Evolutionary conservation across 2,113 vertebrate species (phyloP).

Genomic region (Girardinichthys multiradiatus): DNA sequence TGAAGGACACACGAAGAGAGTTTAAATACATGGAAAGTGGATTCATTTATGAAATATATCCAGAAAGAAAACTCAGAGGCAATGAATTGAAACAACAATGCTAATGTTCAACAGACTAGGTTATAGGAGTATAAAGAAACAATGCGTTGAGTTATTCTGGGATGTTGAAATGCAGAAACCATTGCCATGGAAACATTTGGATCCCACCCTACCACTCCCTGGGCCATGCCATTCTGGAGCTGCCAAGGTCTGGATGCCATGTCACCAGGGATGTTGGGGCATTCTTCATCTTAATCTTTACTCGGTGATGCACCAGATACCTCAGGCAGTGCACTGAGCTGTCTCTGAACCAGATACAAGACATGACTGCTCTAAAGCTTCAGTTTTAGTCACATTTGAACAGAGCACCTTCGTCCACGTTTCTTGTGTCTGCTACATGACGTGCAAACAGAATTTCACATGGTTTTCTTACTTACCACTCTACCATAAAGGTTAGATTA

Average conservation of each 20-base stretch:
- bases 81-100: too few relatives aligned
- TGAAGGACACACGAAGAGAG: constrained; percentile 8
- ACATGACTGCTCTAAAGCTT: background rate
- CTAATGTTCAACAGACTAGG: background rate
- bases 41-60: background rate
- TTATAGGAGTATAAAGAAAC: constrained; percentile 40
- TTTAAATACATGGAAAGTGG: background rate
- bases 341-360: constrained; percentile 35
- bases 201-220: constrained; percentile 65
- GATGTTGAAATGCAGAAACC: constrained; percentile 58
- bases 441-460: too few relatives aligned
- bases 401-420: too few relatives aligned
- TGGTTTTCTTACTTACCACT: too few relatives aligned
- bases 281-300: constrained; percentile 50
- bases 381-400: background rate
- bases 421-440: too few relatives aligned
- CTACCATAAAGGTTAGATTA: too few relatives aligned
- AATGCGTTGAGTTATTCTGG: constrained; percentile 72
- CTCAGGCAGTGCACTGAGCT: constrained; percentile 17
- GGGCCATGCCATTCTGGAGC: constrained; percentile 46
- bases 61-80: background rate
- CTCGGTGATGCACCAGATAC: constrained; percentile 40
- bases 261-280: constrained; percentile 52
- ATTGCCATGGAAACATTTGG: constrained; percentile 71
- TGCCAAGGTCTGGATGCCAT: constrained; percentile 57